These are phyloP conservation scores for Folsomia candida DNA, from an alignment of 2,888 invertebrate genomes.

Conservation along the genomic window DNA sequence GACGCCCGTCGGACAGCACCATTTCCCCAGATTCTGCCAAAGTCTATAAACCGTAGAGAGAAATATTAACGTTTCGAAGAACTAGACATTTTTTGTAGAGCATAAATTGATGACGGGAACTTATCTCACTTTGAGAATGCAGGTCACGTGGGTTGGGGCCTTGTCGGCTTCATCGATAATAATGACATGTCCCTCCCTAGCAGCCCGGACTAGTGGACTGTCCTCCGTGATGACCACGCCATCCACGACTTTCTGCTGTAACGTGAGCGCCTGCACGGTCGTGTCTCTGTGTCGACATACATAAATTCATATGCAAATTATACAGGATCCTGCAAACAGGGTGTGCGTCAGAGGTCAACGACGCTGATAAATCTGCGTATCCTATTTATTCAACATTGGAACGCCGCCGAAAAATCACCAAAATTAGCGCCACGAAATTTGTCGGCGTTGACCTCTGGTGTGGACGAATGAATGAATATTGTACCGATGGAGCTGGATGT, in stretches of 20 bases:
- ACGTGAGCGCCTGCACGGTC: slow-evolving; percentile 89
- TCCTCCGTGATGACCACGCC: slow-evolving; percentile 90
- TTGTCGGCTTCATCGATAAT: slow-evolving; percentile 97
- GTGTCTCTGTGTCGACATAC: slow-evolving; percentile 83
- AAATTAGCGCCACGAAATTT: background rate
- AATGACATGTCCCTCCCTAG: slow-evolving; percentile 81
- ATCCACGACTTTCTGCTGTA: slow-evolving; percentile 85
- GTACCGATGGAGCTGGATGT: slow-evolving; percentile 79
- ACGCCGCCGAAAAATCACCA: too few relatives aligned
- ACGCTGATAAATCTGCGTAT: background rate
- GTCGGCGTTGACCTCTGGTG: too few relatives aligned
- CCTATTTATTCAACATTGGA: too few relatives aligned
- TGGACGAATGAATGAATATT: slow-evolving; percentile 6
- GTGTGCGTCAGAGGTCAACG: too few relatives aligned
- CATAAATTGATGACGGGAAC: background rate
- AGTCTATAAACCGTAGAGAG: slow-evolving; percentile 59
- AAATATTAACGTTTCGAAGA: too few relatives aligned
- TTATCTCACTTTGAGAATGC: slow-evolving; percentile 75
- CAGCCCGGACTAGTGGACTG: slow-evolving; percentile 88
- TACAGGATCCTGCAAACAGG: too few relatives aligned
- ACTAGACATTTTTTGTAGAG: too few relatives aligned
- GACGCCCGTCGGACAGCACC: slow-evolving; percentile 88
- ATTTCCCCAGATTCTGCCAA: slow-evolving; percentile 94
- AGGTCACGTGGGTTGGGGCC: slow-evolving; percentile 94
- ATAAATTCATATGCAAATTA: slow-evolving; percentile 12